These are phyloP conservation scores for Hofmannophila pseudospretella DNA, from an alignment of 2,888 invertebrate species.

Conservation along the genomic window DNA sequence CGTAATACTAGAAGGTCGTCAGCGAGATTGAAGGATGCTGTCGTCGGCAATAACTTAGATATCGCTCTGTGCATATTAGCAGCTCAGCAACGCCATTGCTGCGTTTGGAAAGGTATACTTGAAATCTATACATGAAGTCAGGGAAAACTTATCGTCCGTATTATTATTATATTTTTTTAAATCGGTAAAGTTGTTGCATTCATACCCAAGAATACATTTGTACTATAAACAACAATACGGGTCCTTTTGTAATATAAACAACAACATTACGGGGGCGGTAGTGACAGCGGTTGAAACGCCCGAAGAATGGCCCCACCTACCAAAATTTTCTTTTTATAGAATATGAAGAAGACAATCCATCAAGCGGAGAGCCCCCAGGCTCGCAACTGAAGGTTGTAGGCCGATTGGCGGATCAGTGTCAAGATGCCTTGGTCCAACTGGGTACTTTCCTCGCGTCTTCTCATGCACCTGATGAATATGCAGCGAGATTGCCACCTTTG, in stretches of 20 bases:
- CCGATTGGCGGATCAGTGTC: conserved; percentile 92
- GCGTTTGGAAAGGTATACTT: conserved; percentile 83
- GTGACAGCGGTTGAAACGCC: no score
- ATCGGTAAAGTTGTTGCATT: no score
- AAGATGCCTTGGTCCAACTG: conserved; percentile 98
- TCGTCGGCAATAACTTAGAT: conserved; percentile 95
- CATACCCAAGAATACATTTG: no score
- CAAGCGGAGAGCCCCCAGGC: conserved; percentile 79
- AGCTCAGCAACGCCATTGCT: conserved; percentile 97
- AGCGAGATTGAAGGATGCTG: conserved; percentile 94
- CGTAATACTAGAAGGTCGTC: conserved; percentile 98
- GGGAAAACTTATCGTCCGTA: no score
- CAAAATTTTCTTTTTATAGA: conserved; percentile 39
- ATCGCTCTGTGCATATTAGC: conserved; percentile 95
- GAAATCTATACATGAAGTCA: neutral
- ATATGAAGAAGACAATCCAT: conserved; percentile 41
- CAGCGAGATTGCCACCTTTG: conserved; percentile 90
- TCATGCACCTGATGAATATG: conserved; percentile 96
- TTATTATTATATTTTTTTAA: no score
- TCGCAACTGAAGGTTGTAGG: conserved; percentile 94
- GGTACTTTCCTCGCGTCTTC: conserved; percentile 96
- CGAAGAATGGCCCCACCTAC: no score
- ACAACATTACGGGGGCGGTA: no score
- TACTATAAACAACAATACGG: no score
- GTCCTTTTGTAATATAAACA: no score